phyloP scores from a whole-genome alignment of 1,140 invertebrate genomes.

The Hypsibius dujardini region DNA sequence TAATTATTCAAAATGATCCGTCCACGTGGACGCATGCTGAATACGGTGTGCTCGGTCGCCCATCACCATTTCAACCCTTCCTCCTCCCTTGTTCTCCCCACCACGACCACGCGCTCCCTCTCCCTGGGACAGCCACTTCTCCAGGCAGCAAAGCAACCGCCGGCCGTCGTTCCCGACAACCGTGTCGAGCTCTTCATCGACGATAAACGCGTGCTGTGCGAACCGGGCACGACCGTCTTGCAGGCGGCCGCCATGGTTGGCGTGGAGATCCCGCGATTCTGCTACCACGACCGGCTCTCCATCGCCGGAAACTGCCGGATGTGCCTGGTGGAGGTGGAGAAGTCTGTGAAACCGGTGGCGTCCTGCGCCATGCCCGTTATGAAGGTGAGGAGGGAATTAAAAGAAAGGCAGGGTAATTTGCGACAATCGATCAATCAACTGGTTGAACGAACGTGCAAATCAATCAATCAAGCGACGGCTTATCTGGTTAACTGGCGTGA shows the following conservation, averaged over 20 bases:
- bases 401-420: too few species aligned
- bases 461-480: too few species aligned
- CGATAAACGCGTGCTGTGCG: constrained; percentile 79
- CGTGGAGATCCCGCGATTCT: constrained; percentile 95
- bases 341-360: constrained; percentile 81
- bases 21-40: too few species aligned
- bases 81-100: too few species aligned
- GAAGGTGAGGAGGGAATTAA: constrained; percentile 51
- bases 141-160: background rate
- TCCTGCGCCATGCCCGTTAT: constrained; percentile 99
- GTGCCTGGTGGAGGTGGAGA: constrained; percentile 99
- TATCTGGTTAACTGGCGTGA: too few species aligned
- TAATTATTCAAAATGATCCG: too few species aligned
- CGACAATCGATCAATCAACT: too few species aligned
- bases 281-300: constrained; percentile 93
- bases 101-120: too few species aligned
- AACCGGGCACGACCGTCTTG: constrained; percentile 87
- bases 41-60: too few species aligned
- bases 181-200: constrained; percentile 89
- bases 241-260: constrained; percentile 90
- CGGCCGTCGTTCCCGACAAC: constrained; percentile 22
- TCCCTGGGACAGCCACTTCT: too few species aligned
- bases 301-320: constrained; percentile 97
- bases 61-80: too few species aligned
- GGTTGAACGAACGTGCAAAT: too few species aligned